Percentiles rank a stretch among this genome's conserved stretches.
Evolutionary conservation across 2,797 vertebrate species (phyloP).

Genomic region (Centropyge bicolor): DNA sequence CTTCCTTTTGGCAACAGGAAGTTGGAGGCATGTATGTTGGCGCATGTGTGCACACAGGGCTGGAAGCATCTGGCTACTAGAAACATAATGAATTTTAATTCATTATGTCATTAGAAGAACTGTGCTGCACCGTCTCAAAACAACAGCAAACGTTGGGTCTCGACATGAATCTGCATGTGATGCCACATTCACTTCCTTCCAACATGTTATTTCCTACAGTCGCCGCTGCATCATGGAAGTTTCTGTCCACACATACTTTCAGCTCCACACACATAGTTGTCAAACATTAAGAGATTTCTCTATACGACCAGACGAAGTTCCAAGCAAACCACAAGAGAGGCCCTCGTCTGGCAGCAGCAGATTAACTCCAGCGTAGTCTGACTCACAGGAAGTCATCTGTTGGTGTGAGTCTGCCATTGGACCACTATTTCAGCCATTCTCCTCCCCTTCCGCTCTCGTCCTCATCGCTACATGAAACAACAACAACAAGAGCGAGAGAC

Average conservation of each 20-base stretch:
- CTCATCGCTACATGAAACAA: no score
- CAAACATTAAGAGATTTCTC: conserved; percentile 67
- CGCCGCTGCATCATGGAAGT: conserved; percentile 51
- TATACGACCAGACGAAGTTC: conserved; percentile 59
- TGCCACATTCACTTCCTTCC: conserved; percentile 18
- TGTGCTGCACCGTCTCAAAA: conserved; percentile 2
- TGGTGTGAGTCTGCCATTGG: no score
- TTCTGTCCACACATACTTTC: conserved; percentile 64
- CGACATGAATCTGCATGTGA: conserved; percentile 4
- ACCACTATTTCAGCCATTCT: no score
- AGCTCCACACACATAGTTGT: conserved; percentile 49
- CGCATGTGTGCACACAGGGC: background rate
- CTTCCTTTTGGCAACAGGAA: conserved; percentile 35
- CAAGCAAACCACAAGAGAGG: conserved; percentile 63
- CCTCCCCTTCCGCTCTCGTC: no score
- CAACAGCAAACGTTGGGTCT: background rate
- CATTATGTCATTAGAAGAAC: background rate
- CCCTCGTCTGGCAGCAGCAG: conserved; percentile 51
- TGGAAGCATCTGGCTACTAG: background rate
- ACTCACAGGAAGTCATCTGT: no score
- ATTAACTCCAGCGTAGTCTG: conserved; percentile 45
- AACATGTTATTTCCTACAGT: conserved; percentile 21
- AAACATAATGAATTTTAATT: background rate
- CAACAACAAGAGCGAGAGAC: no score
- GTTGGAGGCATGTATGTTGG: background rate